These are phyloP conservation scores for human (Homo sapiens) DNA, from an alignment of 2,113 vertebrate species.

Conservation along the genomic window DNA sequence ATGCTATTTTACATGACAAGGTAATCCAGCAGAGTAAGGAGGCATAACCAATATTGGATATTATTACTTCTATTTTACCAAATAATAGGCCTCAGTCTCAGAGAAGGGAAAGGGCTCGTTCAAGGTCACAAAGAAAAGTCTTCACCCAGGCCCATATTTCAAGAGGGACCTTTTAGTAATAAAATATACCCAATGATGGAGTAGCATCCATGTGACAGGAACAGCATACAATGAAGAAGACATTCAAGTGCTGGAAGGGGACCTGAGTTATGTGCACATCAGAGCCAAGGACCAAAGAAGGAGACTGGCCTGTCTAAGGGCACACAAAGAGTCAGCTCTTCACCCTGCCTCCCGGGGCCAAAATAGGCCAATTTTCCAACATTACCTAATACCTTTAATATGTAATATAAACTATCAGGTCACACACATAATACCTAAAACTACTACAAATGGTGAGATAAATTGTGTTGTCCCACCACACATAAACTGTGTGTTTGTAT, in stretches of 20 bases:
- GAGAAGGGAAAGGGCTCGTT: neutral
- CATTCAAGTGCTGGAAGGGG: neutral
- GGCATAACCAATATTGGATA: neutral
- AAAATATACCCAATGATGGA: neutral
- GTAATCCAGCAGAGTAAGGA: neutral
- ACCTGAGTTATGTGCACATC: neutral
- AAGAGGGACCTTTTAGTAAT: neutral
- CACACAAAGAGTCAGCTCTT: neutral
- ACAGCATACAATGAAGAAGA: neutral
- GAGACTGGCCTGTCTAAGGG: neutral
- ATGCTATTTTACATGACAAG: neutral
- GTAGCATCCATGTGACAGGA: neutral
- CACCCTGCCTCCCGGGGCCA: neutral
- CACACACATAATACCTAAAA: neutral
- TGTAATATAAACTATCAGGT: neutral
- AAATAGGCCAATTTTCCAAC: neutral
- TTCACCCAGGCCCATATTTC: neutral
- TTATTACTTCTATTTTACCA: neutral
- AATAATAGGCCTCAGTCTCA: neutral
- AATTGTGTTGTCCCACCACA: neutral
- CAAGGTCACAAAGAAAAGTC: neutral
- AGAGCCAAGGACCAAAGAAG: neutral
- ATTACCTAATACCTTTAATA: neutral
- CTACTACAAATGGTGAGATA: neutral
- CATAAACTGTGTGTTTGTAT: neutral